These are phyloP conservation scores for Poeciliopsis paucimaculata DNA, from an alignment of 2,797 vertebrate genomes.

Conservation along the genomic window DNA sequence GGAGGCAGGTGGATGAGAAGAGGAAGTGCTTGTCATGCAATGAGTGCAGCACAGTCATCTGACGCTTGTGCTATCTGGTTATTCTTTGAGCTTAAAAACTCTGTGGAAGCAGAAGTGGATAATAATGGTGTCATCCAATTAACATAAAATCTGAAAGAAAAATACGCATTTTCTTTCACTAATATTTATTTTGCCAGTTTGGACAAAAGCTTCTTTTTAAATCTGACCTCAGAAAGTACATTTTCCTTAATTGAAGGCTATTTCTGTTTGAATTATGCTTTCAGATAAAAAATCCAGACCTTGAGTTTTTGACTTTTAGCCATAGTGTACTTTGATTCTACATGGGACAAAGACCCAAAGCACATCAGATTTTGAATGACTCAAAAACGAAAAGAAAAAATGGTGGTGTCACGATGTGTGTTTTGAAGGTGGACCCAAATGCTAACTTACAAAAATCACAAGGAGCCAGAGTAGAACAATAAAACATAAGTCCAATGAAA, in stretches of 20 bases:
- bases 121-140: background rate
- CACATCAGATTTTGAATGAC: background rate
- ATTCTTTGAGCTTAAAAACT: background rate
- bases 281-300: background rate
- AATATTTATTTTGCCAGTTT: background rate
- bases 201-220: background rate
- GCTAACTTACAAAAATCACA: too few relatives aligned
- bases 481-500: too few relatives aligned
- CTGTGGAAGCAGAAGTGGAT: background rate
- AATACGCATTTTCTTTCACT: background rate
- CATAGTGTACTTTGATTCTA: background rate
- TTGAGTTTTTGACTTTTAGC: background rate
- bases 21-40: conserved; percentile 7
- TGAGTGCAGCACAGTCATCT: background rate
- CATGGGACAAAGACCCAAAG: background rate
- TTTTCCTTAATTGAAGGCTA: background rate
- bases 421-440: too few relatives aligned
- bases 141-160: background rate
- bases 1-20: conserved; percentile 5
- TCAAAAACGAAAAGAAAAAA: background rate
- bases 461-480: too few relatives aligned
- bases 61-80: background rate
- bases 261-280: background rate
- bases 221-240: background rate
- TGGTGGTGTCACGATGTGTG: too few relatives aligned